Conservation (phyloP, 2,888 invertebrate species). For the Drosophila leonis region DNA sequence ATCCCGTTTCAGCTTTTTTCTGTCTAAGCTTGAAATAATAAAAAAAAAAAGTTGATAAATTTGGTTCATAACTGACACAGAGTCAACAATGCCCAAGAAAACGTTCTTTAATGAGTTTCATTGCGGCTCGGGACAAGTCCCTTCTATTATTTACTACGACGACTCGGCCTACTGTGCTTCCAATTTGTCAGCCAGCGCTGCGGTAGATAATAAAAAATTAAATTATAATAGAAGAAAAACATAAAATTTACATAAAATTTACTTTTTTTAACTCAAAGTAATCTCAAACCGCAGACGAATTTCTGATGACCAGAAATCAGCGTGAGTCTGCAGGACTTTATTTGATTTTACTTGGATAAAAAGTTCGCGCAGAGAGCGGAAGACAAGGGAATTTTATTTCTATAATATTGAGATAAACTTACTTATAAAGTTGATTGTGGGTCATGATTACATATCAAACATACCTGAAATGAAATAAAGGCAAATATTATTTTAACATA, state of each 20-base stretch:
- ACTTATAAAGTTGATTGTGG: constrained; percentile 16
- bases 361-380: constrained; percentile 7
- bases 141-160: constrained; percentile 35
- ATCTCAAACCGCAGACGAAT: constrained; percentile 33
- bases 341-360: background rate
- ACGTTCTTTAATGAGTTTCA: constrained; percentile 61
- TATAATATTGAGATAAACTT: constrained; percentile 35
- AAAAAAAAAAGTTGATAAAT: constrained; percentile 69
- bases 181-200: constrained; percentile 29
- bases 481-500: background rate
- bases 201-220: constrained; percentile 58
- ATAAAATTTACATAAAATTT: constrained; percentile 75
- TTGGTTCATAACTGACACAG: constrained; percentile 67
- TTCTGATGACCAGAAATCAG: background rate
- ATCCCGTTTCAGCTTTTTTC: background rate
- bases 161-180: constrained; percentile 18
- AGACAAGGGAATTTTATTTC: background rate
- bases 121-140: constrained; percentile 5
- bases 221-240: constrained; percentile 63
- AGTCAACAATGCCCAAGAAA: constrained; percentile 64
- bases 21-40: constrained; percentile 26
- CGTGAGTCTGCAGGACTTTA: background rate
- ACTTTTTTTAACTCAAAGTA: constrained; percentile 47
- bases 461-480: constrained; percentile 51
- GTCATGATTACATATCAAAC: constrained; percentile 15